These are phyloP conservation scores for Trilocha varians DNA, from an alignment of 2,888 invertebrate genomes.

Conservation along the genomic window DNA sequence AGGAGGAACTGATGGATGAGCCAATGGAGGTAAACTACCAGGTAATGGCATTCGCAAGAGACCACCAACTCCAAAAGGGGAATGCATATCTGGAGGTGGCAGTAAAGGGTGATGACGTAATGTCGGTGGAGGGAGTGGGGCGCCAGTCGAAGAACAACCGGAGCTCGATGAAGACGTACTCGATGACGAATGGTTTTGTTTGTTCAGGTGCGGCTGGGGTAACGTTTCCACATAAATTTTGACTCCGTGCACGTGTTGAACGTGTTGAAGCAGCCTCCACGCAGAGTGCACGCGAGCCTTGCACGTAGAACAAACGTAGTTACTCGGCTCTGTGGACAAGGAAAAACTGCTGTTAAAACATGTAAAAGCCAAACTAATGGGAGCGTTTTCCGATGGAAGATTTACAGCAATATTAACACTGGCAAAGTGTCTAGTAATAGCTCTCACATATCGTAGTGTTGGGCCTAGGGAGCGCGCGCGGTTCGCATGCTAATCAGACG, in stretches of 20 bases:
- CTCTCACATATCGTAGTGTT: constrained; percentile 71
- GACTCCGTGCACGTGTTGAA: constrained; percentile 93
- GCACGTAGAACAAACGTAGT: constrained; percentile 95
- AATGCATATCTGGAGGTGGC: constrained; percentile 82
- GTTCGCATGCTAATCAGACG: constrained; percentile 58
- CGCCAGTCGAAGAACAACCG: constrained; percentile 66
- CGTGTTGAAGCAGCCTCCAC: constrained; percentile 95
- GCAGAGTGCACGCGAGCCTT: constrained; percentile 93
- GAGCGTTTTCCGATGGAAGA: constrained; percentile 50
- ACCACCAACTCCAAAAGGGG: constrained; percentile 82
- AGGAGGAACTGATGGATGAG: constrained; percentile 80
- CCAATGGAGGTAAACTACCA: constrained; percentile 73
- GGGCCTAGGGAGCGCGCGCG: constrained; percentile 65
- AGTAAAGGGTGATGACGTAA: constrained; percentile 78
- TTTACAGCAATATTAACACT: constrained; percentile 70
- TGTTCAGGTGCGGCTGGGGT: constrained; percentile 48
- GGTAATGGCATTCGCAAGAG: constrained; percentile 84
- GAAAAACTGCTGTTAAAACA: constrained; percentile 27
- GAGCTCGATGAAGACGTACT: constrained; percentile 74
- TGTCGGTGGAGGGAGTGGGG: constrained; percentile 74
- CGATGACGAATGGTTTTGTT: constrained; percentile 74
- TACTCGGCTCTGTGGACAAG: constrained; percentile 87
- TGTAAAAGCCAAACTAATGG: constrained; percentile 26
- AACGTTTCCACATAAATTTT: constrained; percentile 88
- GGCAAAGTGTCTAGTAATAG: constrained; percentile 73